These are phyloP conservation scores for Hydriomena furcata DNA, from an alignment of 2,888 invertebrate genomes.

Conservation along the genomic window DNA sequence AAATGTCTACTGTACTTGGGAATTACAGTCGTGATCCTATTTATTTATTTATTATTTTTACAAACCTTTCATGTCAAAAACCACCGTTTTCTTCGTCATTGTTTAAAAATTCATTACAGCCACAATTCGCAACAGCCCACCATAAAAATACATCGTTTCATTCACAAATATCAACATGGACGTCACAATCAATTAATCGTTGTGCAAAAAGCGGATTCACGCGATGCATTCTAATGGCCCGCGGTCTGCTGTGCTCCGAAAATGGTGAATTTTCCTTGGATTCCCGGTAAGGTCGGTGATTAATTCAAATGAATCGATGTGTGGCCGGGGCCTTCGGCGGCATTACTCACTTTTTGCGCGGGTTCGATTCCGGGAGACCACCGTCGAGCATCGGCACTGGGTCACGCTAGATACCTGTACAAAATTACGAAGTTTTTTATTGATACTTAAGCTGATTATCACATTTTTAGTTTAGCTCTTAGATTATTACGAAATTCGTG, in stretches of 20 bases:
- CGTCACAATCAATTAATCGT: constrained; percentile 29
- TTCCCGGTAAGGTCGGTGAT: constrained; percentile 37
- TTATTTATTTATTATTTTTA: too few relatives aligned
- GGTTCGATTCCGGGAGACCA: constrained; percentile 39
- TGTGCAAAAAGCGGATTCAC: constrained; percentile 11
- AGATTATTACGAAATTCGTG: too few relatives aligned
- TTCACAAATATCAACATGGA: constrained; percentile 30
- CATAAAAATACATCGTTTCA: constrained; percentile 24
- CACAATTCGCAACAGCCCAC: not conserved
- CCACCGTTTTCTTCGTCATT: too few relatives aligned
- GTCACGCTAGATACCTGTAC: not conserved
- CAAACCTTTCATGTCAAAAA: too few relatives aligned
- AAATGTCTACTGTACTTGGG: too few relatives aligned
- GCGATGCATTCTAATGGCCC: constrained; percentile 21
- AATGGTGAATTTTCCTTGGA: constrained; percentile 43
- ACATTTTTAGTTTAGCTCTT: too few relatives aligned
- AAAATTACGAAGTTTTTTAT: not conserved
- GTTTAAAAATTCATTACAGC: not conserved
- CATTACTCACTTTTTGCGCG: constrained; percentile 45
- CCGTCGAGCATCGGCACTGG: constrained; percentile 36
- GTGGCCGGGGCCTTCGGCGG: constrained; percentile 28
- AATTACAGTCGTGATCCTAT: too few relatives aligned
- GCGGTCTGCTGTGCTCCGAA: constrained; percentile 16
- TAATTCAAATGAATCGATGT: constrained; percentile 36
- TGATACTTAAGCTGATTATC: too few relatives aligned